Conservation (phyloP, 92 coral and sea anemone genomes). For the Umimayanthus kanabou region DNA sequence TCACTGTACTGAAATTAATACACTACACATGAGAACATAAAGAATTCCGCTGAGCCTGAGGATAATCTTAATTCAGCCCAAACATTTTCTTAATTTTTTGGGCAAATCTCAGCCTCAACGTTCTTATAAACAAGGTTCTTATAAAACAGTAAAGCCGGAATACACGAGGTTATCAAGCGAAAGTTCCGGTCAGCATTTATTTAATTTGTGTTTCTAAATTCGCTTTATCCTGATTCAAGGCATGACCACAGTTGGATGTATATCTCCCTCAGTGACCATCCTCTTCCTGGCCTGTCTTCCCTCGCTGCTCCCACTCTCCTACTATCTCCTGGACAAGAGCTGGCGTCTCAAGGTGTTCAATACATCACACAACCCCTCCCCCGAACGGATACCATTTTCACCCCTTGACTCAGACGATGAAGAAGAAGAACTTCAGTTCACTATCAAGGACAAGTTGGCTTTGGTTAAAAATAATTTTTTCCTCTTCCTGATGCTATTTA, state of each 20-base stretch:
- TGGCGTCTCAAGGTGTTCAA: neutral
- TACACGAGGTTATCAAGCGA: no score
- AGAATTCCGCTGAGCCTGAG: no score
- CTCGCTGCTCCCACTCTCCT: slow-evolving; percentile 37
- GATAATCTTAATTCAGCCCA: no score
- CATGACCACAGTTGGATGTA: slow-evolving; percentile 64
- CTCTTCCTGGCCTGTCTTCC: slow-evolving; percentile 51
- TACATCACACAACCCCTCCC: neutral
- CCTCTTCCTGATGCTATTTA: slow-evolving; percentile 43
- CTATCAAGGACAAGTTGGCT: slow-evolving; percentile 47
- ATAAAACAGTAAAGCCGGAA: no score
- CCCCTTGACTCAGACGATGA: neutral
- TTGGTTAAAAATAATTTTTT: slow-evolving; percentile 35
- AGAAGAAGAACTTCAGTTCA: slow-evolving; percentile 22
- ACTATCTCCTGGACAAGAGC: slow-evolving; percentile 45
- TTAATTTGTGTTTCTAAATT: neutral
- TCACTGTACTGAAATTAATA: no score
- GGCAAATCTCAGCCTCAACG: neutral
- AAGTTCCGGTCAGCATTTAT: no score
- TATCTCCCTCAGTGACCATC: slow-evolving; percentile 60
- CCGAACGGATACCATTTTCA: slow-evolving; percentile 32
- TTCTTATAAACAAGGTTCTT: neutral
- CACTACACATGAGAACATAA: no score
- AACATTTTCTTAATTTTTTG: neutral
- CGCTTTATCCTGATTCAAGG: slow-evolving; percentile 30